These are phyloP conservation scores for Endotricha flammealis DNA, from an alignment of 2,888 invertebrate genomes.

Conservation along the genomic window DNA sequence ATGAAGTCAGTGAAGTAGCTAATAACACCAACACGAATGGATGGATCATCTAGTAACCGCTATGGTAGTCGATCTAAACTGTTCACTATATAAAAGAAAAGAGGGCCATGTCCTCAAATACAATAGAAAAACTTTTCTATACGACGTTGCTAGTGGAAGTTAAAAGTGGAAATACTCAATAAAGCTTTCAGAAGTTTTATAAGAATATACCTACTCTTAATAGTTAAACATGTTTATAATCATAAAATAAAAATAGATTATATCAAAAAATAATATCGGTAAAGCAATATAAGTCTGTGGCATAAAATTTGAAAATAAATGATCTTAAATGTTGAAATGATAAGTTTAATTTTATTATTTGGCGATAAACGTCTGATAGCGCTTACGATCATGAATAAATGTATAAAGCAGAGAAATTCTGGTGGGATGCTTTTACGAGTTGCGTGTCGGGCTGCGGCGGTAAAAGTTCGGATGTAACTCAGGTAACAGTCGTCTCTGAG, in stretches of 20 bases:
- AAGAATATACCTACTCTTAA: conserved; percentile 31
- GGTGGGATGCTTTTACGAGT: conserved; percentile 34
- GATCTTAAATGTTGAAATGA: conserved; percentile 6
- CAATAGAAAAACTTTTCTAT: conserved; percentile 36
- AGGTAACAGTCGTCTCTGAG: conserved; percentile 24
- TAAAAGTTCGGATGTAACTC: conserved; percentile 27
- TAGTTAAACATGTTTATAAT: conserved; percentile 27
- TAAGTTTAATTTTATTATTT: conserved; percentile 14
- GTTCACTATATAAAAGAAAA: conserved; percentile 20
- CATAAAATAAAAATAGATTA: neutral
- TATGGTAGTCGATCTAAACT: neutral
- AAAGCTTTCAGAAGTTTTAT: conserved; percentile 54
- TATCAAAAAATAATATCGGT: conserved; percentile 1
- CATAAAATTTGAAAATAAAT: conserved; percentile 8
- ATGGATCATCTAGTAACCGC: too few species aligned
- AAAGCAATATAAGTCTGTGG: conserved; percentile 7
- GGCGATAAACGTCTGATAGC: conserved; percentile 30
- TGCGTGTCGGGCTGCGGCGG: conserved; percentile 27
- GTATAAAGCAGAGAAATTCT: conserved; percentile 25
- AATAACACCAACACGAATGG: too few species aligned
- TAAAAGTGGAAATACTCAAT: conserved; percentile 54
- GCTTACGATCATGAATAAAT: conserved; percentile 32
- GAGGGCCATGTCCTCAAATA: conserved; percentile 25
- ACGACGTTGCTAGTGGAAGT: conserved; percentile 35
- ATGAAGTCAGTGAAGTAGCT: too few species aligned